Evolutionary conservation across 2,888 invertebrate genomes (phyloP).

Genomic region (Drosophila fulvimacula): DNA sequence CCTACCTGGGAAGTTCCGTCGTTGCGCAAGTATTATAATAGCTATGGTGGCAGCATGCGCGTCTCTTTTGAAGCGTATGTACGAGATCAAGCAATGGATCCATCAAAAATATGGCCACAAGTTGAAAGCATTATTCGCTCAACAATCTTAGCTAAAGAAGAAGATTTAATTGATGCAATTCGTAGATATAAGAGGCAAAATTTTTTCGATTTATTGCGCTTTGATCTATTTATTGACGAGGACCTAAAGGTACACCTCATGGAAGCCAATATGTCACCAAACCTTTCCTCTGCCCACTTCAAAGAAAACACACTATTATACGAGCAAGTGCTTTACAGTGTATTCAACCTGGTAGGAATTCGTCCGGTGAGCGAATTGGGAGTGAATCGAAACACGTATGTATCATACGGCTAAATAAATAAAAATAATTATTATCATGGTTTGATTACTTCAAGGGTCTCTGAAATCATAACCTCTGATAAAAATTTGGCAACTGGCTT

Average conservation of each 20-base stretch:
- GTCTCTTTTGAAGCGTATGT: conserved; percentile 93
- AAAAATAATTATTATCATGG: not conserved
- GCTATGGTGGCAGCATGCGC: conserved; percentile 92
- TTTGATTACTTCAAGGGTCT: conserved; percentile 82
- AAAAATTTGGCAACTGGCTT: conserved; percentile 93
- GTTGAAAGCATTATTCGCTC: conserved; percentile 91
- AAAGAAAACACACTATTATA: conserved; percentile 95
- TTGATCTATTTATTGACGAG: conserved; percentile 96
- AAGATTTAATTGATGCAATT: conserved; percentile 88
- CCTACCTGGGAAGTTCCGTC: conserved; percentile 97
- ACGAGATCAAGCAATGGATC: conserved; percentile 88
- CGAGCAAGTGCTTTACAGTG: conserved; percentile 95
- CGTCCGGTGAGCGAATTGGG: conserved; percentile 63
- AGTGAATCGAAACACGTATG: conserved; percentile 33
- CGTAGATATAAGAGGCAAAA: conserved; percentile 86
- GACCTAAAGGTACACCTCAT: conserved; percentile 93
- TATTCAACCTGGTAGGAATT: conserved; percentile 92
- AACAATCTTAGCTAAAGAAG: conserved; percentile 90
- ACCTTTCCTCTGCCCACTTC: conserved; percentile 96
- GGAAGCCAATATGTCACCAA: conserved; percentile 99
- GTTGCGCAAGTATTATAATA: conserved; percentile 89
- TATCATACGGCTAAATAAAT: not conserved
- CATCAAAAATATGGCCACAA: conserved; percentile 91
- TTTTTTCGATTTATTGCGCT: conserved; percentile 97
- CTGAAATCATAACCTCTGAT: conserved; percentile 89